Base-by-base conservation (phyloP, 2,113 vertebrate genomes). In the Symphodus melops region DNA sequence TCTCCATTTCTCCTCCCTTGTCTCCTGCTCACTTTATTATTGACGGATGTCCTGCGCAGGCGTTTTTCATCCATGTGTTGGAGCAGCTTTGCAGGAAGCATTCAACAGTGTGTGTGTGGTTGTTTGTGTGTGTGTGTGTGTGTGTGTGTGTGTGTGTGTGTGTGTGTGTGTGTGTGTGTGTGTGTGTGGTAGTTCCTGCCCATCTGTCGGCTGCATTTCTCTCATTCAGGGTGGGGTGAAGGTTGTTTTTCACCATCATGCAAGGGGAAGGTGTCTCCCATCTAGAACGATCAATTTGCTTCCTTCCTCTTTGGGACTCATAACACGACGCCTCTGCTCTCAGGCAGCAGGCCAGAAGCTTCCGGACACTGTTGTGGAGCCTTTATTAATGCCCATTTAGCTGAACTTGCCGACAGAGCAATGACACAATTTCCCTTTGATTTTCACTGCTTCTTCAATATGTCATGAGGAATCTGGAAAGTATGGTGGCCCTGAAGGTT, bases 21-120 rank as follows among this genome's bases (percentile, higher is more conserved):
- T 82, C 90, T 80, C 79, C 75, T 90, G 84, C 85, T 77, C 71
- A 59, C 84, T 87, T 89, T 90, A 92, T 92, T 91, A 84, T 92
- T 89, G 92, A 92, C 93, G 94, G 94, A 95, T 95, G 91, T 95
- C 93, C 93, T 95, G 93, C 33, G 62, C 84, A 75, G 86, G 89
- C 72, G 57, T 88, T 90, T 90, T 91, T 93, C 74, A 92, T 93
- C 85, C 89, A 82, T 60, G 83, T 79, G 80, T 92, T 71, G 62
- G 71, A 78, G 79, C 84, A 85, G 80, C 83, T 81, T 90, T 39
- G 55, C 90, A 91, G 92, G 90, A 92, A 90, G 82, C 77, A 71
- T 82, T 72, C 53, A 79, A 20, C 61, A 67, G 23, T 68, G 61
- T 71, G 62, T 75, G 37, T n/a, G 44, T 33, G 42, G n/a, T n/a